Evolutionary conservation across 1,140 invertebrate species (phyloP), one percentile per base, ranked within the genome.

Genomic region (Drosophila parabipectinata): DNA sequence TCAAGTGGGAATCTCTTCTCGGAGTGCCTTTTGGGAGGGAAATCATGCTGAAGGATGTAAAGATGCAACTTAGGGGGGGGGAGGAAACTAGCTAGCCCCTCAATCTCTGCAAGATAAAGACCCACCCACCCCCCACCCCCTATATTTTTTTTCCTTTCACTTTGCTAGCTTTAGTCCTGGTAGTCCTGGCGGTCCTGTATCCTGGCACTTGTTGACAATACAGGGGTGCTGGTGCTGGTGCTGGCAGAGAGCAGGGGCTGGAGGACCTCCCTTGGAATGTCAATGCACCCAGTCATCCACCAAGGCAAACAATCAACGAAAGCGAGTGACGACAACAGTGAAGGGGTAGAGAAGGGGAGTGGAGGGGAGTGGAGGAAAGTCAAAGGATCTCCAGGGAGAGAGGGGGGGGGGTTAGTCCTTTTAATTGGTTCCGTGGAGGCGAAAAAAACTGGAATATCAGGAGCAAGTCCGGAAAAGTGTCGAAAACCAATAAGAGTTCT

Each of bases 191-290:
- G 2, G 9, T 37, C 12, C 34, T 37, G 9, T 10, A n/a, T n/a
- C 34, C 12, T 18, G 2, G 21, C 77, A 79, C 77, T 79, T 79
- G 75, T 79, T 79, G 77, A 79, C 77, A 79, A 79, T 79, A 62
- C 75, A 67, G 39, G 44, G 30, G n/a, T 12, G n/a, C n/a, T n/a
- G 57, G 57, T 18, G 1, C 18, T 18, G 18, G 1, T 18, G 0
- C 53, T 3, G 21, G 21, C 32, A 41, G n/a, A n/a, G 7, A 2
- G 24, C 1, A 0, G 24, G 8, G 30, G 5, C 3, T 14, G 3
- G 12, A 21, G 3, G 12, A 21, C 21, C 21, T 21, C 2, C 21
- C 2, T 10, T 21, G 8, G 44, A 41, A 77, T 78, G 77, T 79
- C 77, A 79, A 78, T 79, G 77, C 69, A 78, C 77, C 69, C 77